Conservation (phyloP, 2,113 vertebrate species). For the Tyrannus savana region DNA sequence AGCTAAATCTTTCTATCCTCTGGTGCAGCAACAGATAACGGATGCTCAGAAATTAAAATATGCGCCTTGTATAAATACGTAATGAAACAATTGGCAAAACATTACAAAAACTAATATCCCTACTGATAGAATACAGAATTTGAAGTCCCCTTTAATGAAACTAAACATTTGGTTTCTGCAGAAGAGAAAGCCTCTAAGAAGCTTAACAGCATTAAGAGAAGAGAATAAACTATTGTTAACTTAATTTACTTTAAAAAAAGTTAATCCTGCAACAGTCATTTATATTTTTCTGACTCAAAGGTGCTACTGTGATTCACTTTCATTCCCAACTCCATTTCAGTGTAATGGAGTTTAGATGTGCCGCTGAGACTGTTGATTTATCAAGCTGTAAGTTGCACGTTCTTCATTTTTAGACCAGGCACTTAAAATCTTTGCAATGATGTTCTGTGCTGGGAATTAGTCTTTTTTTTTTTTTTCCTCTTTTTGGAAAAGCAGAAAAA, state of each 20-base stretch:
- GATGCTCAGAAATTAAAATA: conserved; percentile 44
- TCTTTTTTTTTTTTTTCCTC: background rate
- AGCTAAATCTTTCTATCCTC: conserved; percentile 14
- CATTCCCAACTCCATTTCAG: background rate
- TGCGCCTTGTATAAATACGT: conserved; percentile 25
- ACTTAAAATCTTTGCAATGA: background rate
- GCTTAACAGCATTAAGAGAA: conserved; percentile 29
- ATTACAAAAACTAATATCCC: conserved; percentile 15
- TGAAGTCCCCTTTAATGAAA: conserved; percentile 13
- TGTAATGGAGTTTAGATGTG: background rate
- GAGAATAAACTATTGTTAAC: conserved; percentile 38
- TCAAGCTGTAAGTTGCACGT: background rate
- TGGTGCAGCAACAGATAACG: background rate
- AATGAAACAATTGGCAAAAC: conserved; percentile 51
- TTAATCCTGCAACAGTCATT: conserved; percentile 29
- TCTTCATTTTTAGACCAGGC: background rate
- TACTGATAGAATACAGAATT: background rate
- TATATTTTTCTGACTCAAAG: conserved; percentile 24
- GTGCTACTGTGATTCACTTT: conserved; percentile 28
- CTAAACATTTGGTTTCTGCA: conserved; percentile 14
- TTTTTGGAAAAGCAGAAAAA: conserved; percentile 16
- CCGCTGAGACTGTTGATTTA: conserved; percentile 4
- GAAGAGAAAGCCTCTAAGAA: conserved; percentile 13
- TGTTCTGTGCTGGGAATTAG: background rate
- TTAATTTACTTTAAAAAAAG: conserved; percentile 24